Percentiles rank a stretch among this genome's conserved stretches.
phyloP scores from a whole-genome alignment of 1,140 invertebrate species.

The Drosophila ambigua region DNA sequence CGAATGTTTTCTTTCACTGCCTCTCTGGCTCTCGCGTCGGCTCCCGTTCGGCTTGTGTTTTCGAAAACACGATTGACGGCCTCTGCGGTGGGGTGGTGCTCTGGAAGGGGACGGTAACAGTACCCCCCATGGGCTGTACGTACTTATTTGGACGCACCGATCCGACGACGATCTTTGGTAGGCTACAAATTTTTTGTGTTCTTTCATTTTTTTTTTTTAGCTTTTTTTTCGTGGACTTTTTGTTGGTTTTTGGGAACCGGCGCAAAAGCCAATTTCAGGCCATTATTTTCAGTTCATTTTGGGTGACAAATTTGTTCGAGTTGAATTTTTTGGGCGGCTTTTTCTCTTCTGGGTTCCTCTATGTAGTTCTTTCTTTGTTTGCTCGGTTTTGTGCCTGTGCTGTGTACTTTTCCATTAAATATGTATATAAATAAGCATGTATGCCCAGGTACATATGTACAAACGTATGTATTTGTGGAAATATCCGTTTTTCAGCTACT shows the following conservation, averaged over 20 bases:
- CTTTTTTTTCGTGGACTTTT: constrained; percentile 25
- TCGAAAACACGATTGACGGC: constrained; percentile 14
- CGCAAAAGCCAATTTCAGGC: constrained; percentile 47
- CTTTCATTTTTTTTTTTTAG: background rate
- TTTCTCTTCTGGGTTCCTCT: constrained; percentile 36
- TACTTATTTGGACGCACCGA: constrained; percentile 63
- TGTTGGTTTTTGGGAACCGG: constrained; percentile 20
- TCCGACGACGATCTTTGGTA: constrained; percentile 20
- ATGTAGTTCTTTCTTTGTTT: constrained; percentile 44
- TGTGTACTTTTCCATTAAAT: constrained; percentile 46
- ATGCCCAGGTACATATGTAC: background rate
- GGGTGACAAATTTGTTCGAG: constrained; percentile 46
- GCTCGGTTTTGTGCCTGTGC: background rate
- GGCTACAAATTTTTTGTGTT: background rate
- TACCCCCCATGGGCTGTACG: constrained; percentile 34
- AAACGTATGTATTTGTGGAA: background rate
- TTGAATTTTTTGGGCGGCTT: constrained; percentile 24
- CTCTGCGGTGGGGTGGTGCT: background rate
- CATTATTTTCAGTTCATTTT: constrained; percentile 55
- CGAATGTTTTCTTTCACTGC: constrained; percentile 28
- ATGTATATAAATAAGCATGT: background rate
- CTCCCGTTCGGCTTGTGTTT: constrained; percentile 7
- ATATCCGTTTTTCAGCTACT: background rate
- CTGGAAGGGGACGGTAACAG: background rate
- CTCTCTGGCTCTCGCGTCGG: constrained; percentile 3